Evolutionary conservation across 2,888 invertebrate species (phyloP).

Genomic region (Tipula helvola): DNA sequence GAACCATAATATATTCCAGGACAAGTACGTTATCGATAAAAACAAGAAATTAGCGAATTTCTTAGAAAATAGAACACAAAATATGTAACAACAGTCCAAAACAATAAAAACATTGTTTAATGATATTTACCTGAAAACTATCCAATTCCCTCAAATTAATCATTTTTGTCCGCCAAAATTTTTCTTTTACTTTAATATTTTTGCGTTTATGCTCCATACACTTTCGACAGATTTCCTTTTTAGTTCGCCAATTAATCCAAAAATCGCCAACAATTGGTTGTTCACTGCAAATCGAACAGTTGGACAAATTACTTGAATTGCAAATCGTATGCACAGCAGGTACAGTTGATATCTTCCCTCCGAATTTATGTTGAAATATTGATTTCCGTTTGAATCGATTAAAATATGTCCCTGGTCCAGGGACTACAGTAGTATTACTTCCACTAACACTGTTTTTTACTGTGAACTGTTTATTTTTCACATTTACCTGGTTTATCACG

Average conservation of each 20-base stretch:
- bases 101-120: not conserved
- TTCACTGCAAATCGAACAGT: constrained; percentile 25
- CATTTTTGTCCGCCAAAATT: constrained; percentile 6
- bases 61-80: not conserved
- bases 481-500: not conserved
- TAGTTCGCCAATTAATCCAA: constrained; percentile 37
- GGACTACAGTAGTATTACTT: not conserved
- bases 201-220: constrained; percentile 22
- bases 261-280: constrained; percentile 39
- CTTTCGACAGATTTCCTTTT: constrained; percentile 28
- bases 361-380: constrained; percentile 24
- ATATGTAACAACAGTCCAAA: not conserved
- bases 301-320: constrained; percentile 21
- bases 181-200: constrained; percentile 14
- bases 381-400: constrained; percentile 18
- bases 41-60: not conserved
- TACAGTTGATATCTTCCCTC: constrained; percentile 21
- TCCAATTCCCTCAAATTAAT: not conserved
- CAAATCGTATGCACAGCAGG: constrained; percentile 28
- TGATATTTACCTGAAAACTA: constrained; percentile 7
- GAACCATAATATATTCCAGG: no score
- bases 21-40: not conserved
- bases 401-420: constrained; percentile 19
- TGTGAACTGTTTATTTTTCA: not conserved
- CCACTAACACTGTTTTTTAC: not conserved